Base-by-base conservation (phyloP, 2,113 vertebrate genomes). In the Anser cygnoides region DNA sequence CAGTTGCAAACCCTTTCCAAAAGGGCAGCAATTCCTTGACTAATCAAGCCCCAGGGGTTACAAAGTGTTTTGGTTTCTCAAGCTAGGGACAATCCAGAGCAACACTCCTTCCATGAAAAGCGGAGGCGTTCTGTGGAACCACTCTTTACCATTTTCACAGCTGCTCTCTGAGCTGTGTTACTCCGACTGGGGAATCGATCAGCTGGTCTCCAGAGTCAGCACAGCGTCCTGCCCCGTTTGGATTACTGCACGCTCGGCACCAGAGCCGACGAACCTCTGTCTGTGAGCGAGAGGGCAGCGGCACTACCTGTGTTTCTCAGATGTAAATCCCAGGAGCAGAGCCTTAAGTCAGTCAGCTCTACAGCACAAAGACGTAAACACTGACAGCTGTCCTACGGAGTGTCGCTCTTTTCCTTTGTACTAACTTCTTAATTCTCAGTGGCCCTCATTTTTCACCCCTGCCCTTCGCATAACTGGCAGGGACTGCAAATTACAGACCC, bases 311-410 rank as follows among this genome's bases (percentile, higher is more conserved):
- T 28, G 61, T 39, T 46, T 31, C 71, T 63, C 54, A 46, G 25
- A 21, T 12, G 12, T 6, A 73, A 70, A 43, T n/a, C 35, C 46
- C 14, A 81, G 31, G 3, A 66, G 28, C 39, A 89, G 71, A 91
- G 65, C 33, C 11, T 50, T 29, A 58, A 58, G 13, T 33, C 43
- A 39, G 39, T 10, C 25, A 62, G 50, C 21, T 84, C 52, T 46
- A 17, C 11, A 33, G 28, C 28, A 22, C 26, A 43, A 70, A 73
- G 13, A 31, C 7, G 29, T 49, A 57, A 75, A 6, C 25, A 55
- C 3, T 0, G 2, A 63, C 8, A 67, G 14, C 0, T 74, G 37
- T 20, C 63, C 70, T 5, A 35, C 44, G 19, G 39, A 52, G 15
- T 20, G 61, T 2, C 1, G 6, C 26, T 76, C 13, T 12, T 58